Percentiles rank a stretch among this genome's conserved stretches.
Conservation (phyloP, 2,888 invertebrate genomes). For the Parochlus steinenii region DNA sequence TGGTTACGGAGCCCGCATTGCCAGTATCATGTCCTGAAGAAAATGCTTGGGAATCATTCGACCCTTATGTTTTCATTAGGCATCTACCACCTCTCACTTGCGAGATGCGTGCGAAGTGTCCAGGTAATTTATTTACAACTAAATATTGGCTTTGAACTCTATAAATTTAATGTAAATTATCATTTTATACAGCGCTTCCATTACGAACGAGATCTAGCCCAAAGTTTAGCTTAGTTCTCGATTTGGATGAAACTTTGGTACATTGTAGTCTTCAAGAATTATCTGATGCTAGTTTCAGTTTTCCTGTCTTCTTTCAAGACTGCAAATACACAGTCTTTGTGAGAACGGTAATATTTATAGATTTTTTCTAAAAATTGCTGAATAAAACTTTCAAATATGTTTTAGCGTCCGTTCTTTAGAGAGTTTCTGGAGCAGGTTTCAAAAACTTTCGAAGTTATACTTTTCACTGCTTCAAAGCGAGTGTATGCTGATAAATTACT, state of each 20-base stretch:
- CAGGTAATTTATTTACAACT: no score
- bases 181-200: slow-evolving; percentile 77
- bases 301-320: slow-evolving; percentile 82
- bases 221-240: slow-evolving; percentile 68
- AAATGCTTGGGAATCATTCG: no score
- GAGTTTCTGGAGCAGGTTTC: slow-evolving; percentile 85
- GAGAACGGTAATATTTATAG: no score
- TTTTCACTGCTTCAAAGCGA: slow-evolving; percentile 90
- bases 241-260: slow-evolving; percentile 81
- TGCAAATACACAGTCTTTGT: slow-evolving; percentile 76
- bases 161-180: slow-evolving; percentile 46
- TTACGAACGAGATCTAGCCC: slow-evolving; percentile 84
- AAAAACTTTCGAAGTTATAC: slow-evolving; percentile 74
- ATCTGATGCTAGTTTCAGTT: slow-evolving; percentile 82
- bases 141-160: slow-evolving; percentile 30
- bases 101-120: slow-evolving; percentile 48
- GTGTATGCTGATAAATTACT: slow-evolving; percentile 89
- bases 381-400: no score
- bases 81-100: slow-evolving; percentile 69
- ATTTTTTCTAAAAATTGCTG: no score
- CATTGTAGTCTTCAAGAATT: slow-evolving; percentile 87
- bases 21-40: no score
- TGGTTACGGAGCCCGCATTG: no score
- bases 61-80: slow-evolving; percentile 82
- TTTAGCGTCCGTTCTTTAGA: slow-evolving; percentile 76